These are phyloP conservation scores for Rhodophaea formosa DNA, from an alignment of 2,888 invertebrate genomes.

Conservation along the genomic window DNA sequence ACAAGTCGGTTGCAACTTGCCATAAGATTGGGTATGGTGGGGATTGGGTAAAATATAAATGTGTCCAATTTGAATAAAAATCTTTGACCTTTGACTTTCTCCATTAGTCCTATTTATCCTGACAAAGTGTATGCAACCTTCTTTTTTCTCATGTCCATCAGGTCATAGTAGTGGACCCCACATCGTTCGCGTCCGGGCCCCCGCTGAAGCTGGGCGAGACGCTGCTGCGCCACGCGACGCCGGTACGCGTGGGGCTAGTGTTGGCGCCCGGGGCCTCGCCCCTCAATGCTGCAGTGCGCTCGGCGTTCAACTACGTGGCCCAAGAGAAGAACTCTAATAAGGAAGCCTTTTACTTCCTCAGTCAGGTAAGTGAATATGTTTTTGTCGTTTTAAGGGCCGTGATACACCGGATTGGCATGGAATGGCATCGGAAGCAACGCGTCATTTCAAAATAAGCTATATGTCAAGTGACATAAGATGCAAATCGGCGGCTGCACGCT, in stretches of 20 bases:
- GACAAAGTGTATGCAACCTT: no score
- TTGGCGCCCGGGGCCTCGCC: slow-evolving; percentile 84
- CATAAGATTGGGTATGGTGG: no score
- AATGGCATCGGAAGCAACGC: no score
- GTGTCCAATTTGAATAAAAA: no score
- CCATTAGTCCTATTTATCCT: no score
- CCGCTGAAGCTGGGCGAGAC: slow-evolving; percentile 94
- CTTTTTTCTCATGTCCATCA: slow-evolving; percentile 46
- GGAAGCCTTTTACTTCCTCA: slow-evolving; percentile 91
- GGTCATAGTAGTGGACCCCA: slow-evolving; percentile 93
- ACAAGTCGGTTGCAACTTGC: no score
- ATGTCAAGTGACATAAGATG: no score
- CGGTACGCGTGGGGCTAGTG: slow-evolving; percentile 93
- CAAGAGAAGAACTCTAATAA: slow-evolving; percentile 86
- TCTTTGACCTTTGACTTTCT: no score
- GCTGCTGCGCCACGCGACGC: slow-evolving; percentile 94
- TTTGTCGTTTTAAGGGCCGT: slow-evolving; percentile 19
- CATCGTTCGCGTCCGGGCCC: slow-evolving; percentile 84
- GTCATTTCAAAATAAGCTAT: no score
- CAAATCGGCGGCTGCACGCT: no score
- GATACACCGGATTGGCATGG: no score
- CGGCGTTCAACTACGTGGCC: slow-evolving; percentile 94
- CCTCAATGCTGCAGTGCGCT: slow-evolving; percentile 90
- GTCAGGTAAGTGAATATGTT: slow-evolving; percentile 82
- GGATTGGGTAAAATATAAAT: no score